Evolutionary conservation across 1,140 invertebrate genomes (phyloP).

Genomic region (Muscidifurax raptorellus): DNA sequence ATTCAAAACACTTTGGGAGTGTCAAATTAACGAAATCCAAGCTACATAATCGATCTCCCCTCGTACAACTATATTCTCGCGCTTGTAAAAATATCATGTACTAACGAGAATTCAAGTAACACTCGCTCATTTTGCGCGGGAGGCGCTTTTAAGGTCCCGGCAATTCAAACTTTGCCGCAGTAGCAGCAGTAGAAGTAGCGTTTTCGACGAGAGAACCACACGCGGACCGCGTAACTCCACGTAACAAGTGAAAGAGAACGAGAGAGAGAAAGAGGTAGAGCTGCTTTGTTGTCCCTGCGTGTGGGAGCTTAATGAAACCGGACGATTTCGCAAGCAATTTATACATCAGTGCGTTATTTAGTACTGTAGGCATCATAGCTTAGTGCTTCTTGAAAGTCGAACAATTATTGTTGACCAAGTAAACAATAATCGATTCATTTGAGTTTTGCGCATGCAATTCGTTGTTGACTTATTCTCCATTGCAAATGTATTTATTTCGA

Average conservation of each 20-base stretch:
- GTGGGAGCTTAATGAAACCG: slow-evolving; percentile 15
- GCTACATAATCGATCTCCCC: no score
- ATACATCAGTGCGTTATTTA: background rate
- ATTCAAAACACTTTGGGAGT: no score
- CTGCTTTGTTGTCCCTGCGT: background rate
- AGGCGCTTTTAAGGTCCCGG: background rate
- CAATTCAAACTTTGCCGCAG: slow-evolving; percentile 38
- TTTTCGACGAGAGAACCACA: slow-evolving; percentile 12
- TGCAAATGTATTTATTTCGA: background rate
- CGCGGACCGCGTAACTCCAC: background rate
- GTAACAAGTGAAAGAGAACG: background rate
- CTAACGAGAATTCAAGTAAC: slow-evolving; percentile 37
- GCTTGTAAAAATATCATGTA: background rate
- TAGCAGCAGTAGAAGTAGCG: background rate
- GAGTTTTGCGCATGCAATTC: background rate
- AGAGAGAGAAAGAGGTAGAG: background rate
- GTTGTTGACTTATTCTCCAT: background rate
- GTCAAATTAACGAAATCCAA: no score
- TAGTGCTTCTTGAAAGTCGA: background rate
- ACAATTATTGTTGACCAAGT: background rate
- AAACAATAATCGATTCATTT: background rate
- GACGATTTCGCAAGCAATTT: background rate
- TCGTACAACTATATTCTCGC: no score
- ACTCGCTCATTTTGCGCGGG: background rate
- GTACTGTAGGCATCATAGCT: background rate